These are phyloP conservation scores for Teinopalpus imperialis DNA, from an alignment of 2,888 invertebrate genomes.

Conservation along the genomic window DNA sequence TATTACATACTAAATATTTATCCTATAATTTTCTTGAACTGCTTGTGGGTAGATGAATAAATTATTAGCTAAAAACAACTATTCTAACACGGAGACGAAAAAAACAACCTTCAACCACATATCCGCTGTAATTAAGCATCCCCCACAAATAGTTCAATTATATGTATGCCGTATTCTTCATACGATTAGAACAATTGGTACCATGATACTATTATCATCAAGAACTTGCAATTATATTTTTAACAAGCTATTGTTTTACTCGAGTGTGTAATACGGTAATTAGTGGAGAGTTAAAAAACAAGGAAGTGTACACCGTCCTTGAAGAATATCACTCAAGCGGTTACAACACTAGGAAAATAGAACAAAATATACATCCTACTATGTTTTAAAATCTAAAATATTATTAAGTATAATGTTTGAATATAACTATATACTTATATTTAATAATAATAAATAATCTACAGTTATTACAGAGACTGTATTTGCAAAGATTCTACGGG, in stretches of 20 bases:
- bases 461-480: too few relatives aligned
- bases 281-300: constrained; percentile 42
- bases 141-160: not conserved
- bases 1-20: too few relatives aligned
- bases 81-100: constrained; percentile 3
- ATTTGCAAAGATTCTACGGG: too few relatives aligned
- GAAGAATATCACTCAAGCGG: constrained; percentile 1
- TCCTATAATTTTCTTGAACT: too few relatives aligned
- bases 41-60: not conserved
- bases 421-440: too few relatives aligned
- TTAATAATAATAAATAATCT: too few relatives aligned
- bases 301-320: constrained; percentile 48
- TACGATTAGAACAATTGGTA: constrained; percentile 24
- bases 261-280: constrained; percentile 39
- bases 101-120: constrained; percentile 8
- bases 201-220: constrained; percentile 21
- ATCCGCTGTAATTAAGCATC: constrained; percentile 6
- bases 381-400: not conserved
- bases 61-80: constrained; percentile 1
- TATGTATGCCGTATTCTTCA: constrained; percentile 10
- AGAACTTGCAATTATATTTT: constrained; percentile 44
- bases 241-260: constrained; percentile 55
- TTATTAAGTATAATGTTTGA: too few relatives aligned
- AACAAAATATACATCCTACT: not conserved
- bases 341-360: constrained; percentile 8